Conservation (phyloP, 1,140 invertebrate species). For the Aplysia californica region DNA sequence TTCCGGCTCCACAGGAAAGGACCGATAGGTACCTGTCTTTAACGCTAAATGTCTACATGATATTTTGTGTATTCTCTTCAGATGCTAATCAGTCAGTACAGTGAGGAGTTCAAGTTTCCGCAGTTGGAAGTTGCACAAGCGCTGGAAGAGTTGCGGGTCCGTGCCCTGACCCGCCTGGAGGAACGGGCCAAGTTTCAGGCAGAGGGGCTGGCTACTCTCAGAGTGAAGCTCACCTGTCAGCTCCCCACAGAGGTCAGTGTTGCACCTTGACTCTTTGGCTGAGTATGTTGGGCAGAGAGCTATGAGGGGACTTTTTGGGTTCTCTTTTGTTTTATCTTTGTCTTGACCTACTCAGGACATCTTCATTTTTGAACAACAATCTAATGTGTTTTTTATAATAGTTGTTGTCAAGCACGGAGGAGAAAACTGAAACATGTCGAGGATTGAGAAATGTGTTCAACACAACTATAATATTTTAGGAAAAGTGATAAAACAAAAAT, state of each 20-base stretch:
- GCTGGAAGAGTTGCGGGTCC: conserved; percentile 74
- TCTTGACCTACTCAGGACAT: background rate
- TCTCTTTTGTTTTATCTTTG: background rate
- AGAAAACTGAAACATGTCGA: background rate
- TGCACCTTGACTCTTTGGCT: background rate
- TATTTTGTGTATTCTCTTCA: conserved; percentile 64
- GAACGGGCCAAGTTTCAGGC: conserved; percentile 70
- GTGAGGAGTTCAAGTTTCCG: conserved; percentile 70
- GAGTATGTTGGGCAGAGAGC: too few species aligned
- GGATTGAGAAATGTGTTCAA: too few species aligned
- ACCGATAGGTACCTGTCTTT: background rate
- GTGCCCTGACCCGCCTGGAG: conserved; percentile 77
- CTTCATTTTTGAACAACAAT: background rate
- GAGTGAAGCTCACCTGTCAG: background rate
- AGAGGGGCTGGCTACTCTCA: conserved; percentile 7
- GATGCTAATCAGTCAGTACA: conserved; percentile 73
- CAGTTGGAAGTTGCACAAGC: conserved; percentile 69
- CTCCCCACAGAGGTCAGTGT: background rate
- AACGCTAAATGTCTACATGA: too few species aligned
- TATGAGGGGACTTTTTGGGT: too few species aligned
- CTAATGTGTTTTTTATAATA: background rate
- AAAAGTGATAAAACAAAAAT: too few species aligned
- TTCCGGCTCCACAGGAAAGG: background rate
- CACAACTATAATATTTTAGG: too few species aligned
- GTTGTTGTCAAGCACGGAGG: background rate